A percentile compares a stretch with the other conserved stretches of the same genome.
These are phyloP conservation scores for Eubasilissa regina DNA, from an alignment of 1,140 invertebrate species.

Conservation along the genomic window DNA sequence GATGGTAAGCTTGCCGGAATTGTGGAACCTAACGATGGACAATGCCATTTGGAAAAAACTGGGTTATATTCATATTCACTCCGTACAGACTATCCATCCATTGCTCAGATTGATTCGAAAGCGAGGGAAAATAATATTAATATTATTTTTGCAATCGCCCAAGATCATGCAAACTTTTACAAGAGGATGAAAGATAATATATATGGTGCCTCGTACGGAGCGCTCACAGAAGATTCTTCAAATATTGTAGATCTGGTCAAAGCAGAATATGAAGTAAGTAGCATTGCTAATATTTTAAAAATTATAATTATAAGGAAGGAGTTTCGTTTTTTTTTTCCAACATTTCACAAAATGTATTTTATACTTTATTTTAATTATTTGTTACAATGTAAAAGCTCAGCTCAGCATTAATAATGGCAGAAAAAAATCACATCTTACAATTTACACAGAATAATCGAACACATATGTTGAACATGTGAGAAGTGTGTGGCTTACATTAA, in stretches of 20 bases:
- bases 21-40: constrained; percentile 87
- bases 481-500: too few relatives aligned
- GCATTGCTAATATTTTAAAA: constrained; percentile 59
- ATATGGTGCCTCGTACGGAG: constrained; percentile 77
- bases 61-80: constrained; percentile 79
- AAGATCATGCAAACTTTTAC: constrained; percentile 78
- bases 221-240: constrained; percentile 78
- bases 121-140: constrained; percentile 86
- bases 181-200: constrained; percentile 75
- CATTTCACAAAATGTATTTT: too few relatives aligned
- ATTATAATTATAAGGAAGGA: too few relatives aligned
- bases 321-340: too few relatives aligned
- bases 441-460: too few relatives aligned
- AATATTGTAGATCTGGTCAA: constrained; percentile 84
- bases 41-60: constrained; percentile 81
- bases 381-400: too few relatives aligned
- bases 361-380: too few relatives aligned
- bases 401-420: too few relatives aligned
- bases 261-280: constrained; percentile 79
- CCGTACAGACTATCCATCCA: constrained; percentile 79
- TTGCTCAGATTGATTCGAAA: constrained; percentile 76
- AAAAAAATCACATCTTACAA: too few relatives aligned
- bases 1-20: constrained; percentile 86
- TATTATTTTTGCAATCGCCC: constrained; percentile 88
- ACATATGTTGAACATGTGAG: too few relatives aligned